Conservation (phyloP, 2,888 invertebrate species). For the Exocentrus adspersus region DNA sequence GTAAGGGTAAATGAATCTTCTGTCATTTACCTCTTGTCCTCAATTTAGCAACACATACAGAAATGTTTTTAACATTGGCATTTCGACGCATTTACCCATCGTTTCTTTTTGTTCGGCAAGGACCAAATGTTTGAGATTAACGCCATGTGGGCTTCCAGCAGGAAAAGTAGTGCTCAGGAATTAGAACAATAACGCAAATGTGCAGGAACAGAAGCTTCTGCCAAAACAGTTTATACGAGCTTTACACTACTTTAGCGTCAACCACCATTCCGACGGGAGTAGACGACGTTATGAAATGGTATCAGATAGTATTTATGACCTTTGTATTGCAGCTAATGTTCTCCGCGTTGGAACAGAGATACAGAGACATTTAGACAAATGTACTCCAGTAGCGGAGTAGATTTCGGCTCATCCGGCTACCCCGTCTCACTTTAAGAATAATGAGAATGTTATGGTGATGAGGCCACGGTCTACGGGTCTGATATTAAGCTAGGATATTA, state of each 20-base stretch:
- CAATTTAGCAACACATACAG: too few relatives aligned
- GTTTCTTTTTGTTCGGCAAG: too few relatives aligned
- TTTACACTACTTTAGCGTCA: conserved; percentile 25
- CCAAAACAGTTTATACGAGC: conserved; percentile 25
- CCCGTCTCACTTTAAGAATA: conserved; percentile 56
- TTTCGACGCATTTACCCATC: too few relatives aligned
- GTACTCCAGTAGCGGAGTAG: conserved; percentile 53
- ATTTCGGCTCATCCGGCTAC: conserved; percentile 51
- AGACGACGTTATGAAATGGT: conserved; percentile 27
- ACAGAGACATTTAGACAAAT: conserved; percentile 55
- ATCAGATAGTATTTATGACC: conserved; percentile 35
- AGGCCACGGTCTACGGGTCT: conserved; percentile 58
- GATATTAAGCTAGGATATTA: conserved; percentile 60
- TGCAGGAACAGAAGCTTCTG: conserved; percentile 15
- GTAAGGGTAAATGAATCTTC: too few relatives aligned
- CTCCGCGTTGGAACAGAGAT: conserved; percentile 49
- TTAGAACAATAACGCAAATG: conserved; percentile 19
- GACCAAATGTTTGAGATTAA: too few relatives aligned
- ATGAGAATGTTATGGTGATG: conserved; percentile 64
- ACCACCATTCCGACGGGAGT: conserved; percentile 9
- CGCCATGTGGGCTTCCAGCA: too few relatives aligned
- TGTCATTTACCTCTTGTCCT: too few relatives aligned
- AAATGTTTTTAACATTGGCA: too few relatives aligned
- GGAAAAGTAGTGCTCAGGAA: background rate
- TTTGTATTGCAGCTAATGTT: conserved; percentile 54